Conservation (phyloP, 2,797 vertebrate genomes). For the Lacerta agilis region DNA sequence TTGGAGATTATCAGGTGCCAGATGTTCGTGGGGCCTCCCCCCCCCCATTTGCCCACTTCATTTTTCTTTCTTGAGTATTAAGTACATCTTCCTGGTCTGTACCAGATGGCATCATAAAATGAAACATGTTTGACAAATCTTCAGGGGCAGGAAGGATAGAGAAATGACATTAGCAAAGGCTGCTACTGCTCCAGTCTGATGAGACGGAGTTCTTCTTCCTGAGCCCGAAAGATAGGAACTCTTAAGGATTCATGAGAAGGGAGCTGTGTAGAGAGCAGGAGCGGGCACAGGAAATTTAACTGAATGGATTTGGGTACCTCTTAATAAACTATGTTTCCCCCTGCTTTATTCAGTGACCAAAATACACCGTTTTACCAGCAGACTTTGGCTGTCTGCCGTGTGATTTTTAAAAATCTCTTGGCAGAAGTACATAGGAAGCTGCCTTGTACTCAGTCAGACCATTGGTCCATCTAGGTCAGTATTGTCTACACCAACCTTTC, state of each 20-base stretch:
- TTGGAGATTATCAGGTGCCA: slow-evolving; percentile 21
- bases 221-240: slow-evolving; percentile 56
- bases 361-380: too few relatives aligned
- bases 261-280: neutral
- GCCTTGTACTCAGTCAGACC: too few relatives aligned
- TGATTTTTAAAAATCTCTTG: neutral
- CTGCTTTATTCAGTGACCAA: neutral
- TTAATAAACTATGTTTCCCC: neutral
- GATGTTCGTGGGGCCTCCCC: neutral
- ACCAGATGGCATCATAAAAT: slow-evolving; percentile 72
- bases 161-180: slow-evolving; percentile 50
- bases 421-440: neutral
- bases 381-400: neutral
- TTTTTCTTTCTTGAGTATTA: slow-evolving; percentile 23
- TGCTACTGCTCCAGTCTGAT: slow-evolving; percentile 59
- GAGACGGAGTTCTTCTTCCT: slow-evolving; percentile 58
- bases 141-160: slow-evolving; percentile 46
- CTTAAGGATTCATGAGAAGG: slow-evolving; percentile 2
- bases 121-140: slow-evolving; percentile 65
- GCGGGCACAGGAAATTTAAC: neutral
- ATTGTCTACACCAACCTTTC: too few relatives aligned
- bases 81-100: slow-evolving; percentile 47
- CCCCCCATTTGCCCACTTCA: slow-evolving; percentile 9
- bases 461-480: too few relatives aligned
- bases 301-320: slow-evolving; percentile 22